Evolutionary conservation across 2,888 invertebrate species (phyloP), one percentile per base, ranked within the genome.

Genomic region (Torymus texanus): DNA sequence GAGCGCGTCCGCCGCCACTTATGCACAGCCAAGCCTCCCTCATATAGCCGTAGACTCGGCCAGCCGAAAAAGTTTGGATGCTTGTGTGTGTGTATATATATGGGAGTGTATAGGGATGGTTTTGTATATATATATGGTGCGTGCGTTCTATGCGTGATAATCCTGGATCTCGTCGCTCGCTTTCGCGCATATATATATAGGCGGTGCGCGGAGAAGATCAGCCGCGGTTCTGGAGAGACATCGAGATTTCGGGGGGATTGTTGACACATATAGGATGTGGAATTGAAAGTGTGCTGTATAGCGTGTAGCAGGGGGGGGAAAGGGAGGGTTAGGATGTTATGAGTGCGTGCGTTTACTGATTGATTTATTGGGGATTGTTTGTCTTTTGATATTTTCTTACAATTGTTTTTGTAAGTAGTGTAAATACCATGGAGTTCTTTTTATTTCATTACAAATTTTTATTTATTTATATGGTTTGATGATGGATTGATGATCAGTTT

Each of bases 111-210:
- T 29, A 29, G 29, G 29, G 29, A 5, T 5, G 29, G 29, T 29
- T 29, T 29, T 29, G 16, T 53, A 61, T 51, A n/a, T 62, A 53
- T 62, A n/a, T 21, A 12, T 61, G 67, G 8, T 58, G 62, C 75
- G 14, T 5, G 55, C 68, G 59, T 63, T 61, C 56, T 66, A 51
- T 67, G 75, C 29, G 73, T 16, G 76, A 80, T 80, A 80, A 80
- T 80, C 80, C 80, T 29, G 80, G 76, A 80, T 80, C 72, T 76
- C 55, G 75, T 67, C 75, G 72, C 75, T 18, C 12, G 29, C 21
- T 21, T 2, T 21, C 21, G 62, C 16, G 59, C 50, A 58, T n/a
- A n/a, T n/a, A n/a, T n/a, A n/a, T n/a, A n/a, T 29, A 24, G 68
- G 21, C 16, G 13, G 62, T n/a, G 16, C 62, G 10, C 53, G 55